A percentile compares a stretch with the other conserved stretches of the same genome.
Evolutionary conservation across 2,888 invertebrate species (phyloP).

Genomic region (Prosopocoilus inquinatus): DNA sequence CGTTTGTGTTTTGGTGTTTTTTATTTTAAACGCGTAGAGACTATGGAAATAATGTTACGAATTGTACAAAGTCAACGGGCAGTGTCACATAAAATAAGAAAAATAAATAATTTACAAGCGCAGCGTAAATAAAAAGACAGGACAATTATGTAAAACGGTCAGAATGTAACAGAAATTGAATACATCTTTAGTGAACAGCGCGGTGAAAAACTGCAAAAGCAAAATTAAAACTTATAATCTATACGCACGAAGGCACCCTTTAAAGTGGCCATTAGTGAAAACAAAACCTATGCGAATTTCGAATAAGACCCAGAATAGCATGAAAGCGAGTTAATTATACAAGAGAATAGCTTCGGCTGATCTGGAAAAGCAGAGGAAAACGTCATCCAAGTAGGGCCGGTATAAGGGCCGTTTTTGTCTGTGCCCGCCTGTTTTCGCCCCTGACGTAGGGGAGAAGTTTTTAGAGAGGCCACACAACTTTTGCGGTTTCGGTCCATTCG

Average conservation of each 20-base stretch:
- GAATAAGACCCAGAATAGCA: constrained; percentile 50
- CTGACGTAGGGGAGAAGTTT: constrained; percentile 41
- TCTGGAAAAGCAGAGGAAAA: constrained; percentile 39
- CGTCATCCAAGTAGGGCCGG: constrained; percentile 37
- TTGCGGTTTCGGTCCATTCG: constrained; percentile 49
- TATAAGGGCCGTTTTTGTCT: constrained; percentile 43
- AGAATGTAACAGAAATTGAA: constrained; percentile 18
- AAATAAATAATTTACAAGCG: constrained; percentile 15
- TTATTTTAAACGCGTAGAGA: too few species aligned
- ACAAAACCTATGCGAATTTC: constrained; percentile 39
- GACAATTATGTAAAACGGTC: constrained; percentile 20
- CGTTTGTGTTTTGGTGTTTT: too few species aligned
- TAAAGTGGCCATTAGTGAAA: constrained; percentile 39
- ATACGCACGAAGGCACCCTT: constrained; percentile 40
- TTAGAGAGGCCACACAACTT: constrained; percentile 51
- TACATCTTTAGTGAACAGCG: constrained; percentile 16
- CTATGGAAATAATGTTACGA: too few species aligned
- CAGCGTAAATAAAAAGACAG: constrained; percentile 15
- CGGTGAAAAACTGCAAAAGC: constrained; percentile 21
- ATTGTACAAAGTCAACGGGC: background rate
- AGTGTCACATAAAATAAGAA: constrained; percentile 17
- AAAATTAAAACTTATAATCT: constrained; percentile 39
- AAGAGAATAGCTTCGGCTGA: constrained; percentile 45
- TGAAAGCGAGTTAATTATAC: constrained; percentile 50
- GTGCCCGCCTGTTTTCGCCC: constrained; percentile 22